Base-by-base conservation (phyloP, 2,888 invertebrate genomes). In the Xanthostigma xanthostigma region DNA sequence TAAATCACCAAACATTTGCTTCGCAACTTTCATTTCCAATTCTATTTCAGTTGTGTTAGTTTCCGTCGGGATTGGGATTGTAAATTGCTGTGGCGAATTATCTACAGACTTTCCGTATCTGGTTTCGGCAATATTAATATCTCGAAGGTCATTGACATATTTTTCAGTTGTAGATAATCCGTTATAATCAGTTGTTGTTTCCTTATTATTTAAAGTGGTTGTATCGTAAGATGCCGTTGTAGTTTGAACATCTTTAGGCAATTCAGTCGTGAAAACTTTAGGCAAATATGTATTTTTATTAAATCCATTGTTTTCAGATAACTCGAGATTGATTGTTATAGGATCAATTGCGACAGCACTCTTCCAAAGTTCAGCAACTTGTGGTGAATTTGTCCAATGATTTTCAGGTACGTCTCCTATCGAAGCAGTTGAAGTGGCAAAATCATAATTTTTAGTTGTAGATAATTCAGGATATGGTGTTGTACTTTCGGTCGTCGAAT, bases 1-100 rank as follows among this genome's bases (percentile, higher is more conserved):
- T 52, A 87, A 70, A 13, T 78, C 79, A 1, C 80, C 81, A 61
- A 88, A 81, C 57, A 88, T 79, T 64, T 84, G 78, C 57, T 85
- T 81, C 1, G 87, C 82, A 55, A 80, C 80, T 57, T 76, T 73
- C 43, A 82, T 75, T 2, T 79, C 78, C 46, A 76, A 75, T 49
- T 77, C 74, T 38, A 79, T 77, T n/a, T 79, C 79, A 2, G 80
- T 77, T 1, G 78, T 64, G 48, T 76, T 81, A 72, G 65, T 70
- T 66, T 64, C 61, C 68, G 67, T 62, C 73, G 56, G 55, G 68
- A 62, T 46, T 61, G 63, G 52, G 60, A 74, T 66, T 45, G 72
- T 12, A 64, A 59, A 50, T 62, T 61, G 42, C 12, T 48, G 48
- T 9, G 48, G 42, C 9, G 35, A 44, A 44, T 35, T 14, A 41